Base-by-base conservation (phyloP, 2,888 invertebrate genomes). In the Tetheella fluctuosa region DNA sequence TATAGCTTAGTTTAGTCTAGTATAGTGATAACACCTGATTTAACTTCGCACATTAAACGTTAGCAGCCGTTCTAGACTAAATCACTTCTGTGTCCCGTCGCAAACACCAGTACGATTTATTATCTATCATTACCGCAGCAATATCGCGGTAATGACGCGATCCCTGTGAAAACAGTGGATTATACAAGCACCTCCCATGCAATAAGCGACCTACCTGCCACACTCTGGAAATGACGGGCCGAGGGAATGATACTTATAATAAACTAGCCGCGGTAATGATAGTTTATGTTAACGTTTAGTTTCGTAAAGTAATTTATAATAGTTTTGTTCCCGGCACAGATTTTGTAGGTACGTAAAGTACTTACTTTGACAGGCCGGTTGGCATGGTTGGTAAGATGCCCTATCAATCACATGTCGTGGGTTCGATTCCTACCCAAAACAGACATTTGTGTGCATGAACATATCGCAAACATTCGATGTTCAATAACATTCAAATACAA, bases 131-230 rank as follows among this genome's bases (percentile, higher is more conserved):
- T 89, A 86, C 82, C 73, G 69, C 66, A 71, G 86, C 82, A 83
- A 85, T 89, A 87, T 85, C 80, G 77, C 68, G 76, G 80, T 87
- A 89, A 88, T 89, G 86, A 83, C 76, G 69, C 78, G 77, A 80
- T 79, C 79, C 71, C 64, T 2, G 74, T 74, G 71, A 75, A 76
- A 77, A 72, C 72, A 70, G 71, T 68, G 71, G 80, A 78, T 81
- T 80, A 77, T 79, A 79, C 77, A 76, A 73, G 67, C 64, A 63
- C 73, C 76, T 73, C 71, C 72, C 64, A 54, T 67, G 75, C 71
- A 79, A 79, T 79, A 77, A 79, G 20, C 48, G 48, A 48, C 48
- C 48, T 48, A 48, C 48, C 42, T 64, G 62, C 57, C 64, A 67
- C 62, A 63, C 65, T 67, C 63, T 64, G 66, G 58, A 60, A 54